Evolutionary conservation across 2,888 invertebrate genomes (phyloP).

Genomic region (Drosophila flavopinicola): DNA sequence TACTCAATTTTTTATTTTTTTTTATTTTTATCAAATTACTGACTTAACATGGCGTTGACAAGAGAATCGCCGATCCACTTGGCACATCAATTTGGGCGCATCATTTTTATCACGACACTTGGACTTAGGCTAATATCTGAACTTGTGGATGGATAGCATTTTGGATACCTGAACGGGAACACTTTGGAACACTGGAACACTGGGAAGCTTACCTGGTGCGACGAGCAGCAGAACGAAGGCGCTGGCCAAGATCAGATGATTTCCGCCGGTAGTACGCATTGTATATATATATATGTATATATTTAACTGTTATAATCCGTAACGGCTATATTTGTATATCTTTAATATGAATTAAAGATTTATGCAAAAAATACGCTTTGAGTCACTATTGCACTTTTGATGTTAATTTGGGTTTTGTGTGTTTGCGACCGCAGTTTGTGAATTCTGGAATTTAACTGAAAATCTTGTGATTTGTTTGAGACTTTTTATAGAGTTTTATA

Average conservation of each 20-base stretch:
- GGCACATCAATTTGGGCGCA: conserved; percentile 1
- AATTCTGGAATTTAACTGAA: conserved; percentile 82
- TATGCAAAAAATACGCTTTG: conserved; percentile 13
- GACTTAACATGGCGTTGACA: not conserved
- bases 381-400: conserved; percentile 13
- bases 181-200: conserved; percentile 5
- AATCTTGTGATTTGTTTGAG: conserved; percentile 80
- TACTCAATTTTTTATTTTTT: not conserved
- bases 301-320: conserved; percentile 11
- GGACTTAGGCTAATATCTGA: conserved; percentile 17
- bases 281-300: conserved; percentile 6
- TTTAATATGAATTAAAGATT: conserved; percentile 30
- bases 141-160: conserved; percentile 2
- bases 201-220: conserved; percentile 59
- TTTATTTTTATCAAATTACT: not conserved
- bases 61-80: not conserved
- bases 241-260: conserved; percentile 40
- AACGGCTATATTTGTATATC: conserved; percentile 5
- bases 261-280: conserved; percentile 42
- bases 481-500: conserved; percentile 78
- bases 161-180: not conserved
- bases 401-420: not conserved
- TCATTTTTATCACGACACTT: conserved; percentile 59
- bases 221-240: conserved; percentile 50
- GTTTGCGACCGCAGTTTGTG: conserved; percentile 72